Conservation (phyloP, 2,888 invertebrate species). For the Acrobasis consociella region DNA sequence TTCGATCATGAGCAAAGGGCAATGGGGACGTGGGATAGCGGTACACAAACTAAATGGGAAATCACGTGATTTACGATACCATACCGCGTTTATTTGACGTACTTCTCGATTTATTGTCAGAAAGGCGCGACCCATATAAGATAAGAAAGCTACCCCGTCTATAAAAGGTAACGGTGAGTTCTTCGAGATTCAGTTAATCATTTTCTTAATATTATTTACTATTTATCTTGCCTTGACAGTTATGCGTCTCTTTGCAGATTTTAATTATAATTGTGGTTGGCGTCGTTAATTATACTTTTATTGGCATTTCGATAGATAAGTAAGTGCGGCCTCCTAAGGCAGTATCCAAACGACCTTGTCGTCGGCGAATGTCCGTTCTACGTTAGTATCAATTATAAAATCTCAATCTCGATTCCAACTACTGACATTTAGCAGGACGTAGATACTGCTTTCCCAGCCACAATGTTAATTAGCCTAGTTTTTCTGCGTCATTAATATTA, state of each 20-base stretch:
- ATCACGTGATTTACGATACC: slow-evolving; percentile 36
- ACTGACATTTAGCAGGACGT: slow-evolving; percentile 47
- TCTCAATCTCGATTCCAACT: slow-evolving; percentile 37
- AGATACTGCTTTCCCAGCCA: slow-evolving; percentile 51
- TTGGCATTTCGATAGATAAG: slow-evolving; percentile 36
- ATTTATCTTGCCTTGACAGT: background rate
- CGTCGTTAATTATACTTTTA: background rate
- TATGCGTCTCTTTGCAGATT: background rate
- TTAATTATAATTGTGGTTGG: background rate
- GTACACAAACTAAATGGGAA: slow-evolving; percentile 32
- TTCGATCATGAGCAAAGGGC: slow-evolving; percentile 39
- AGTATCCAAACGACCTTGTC: slow-evolving; percentile 63
- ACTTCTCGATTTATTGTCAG: slow-evolving; percentile 28
- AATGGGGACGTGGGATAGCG: slow-evolving; percentile 35
- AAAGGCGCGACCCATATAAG: slow-evolving; percentile 13
- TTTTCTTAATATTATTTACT: slow-evolving; percentile 3
- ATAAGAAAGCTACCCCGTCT: slow-evolving; percentile 10
- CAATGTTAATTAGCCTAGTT: slow-evolving; percentile 38
- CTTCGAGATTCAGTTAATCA: background rate
- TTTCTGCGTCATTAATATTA: slow-evolving; percentile 36
- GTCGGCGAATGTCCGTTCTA: slow-evolving; percentile 55
- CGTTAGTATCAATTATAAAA: slow-evolving; percentile 53
- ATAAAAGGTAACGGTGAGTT: slow-evolving; percentile 14
- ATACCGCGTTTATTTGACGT: slow-evolving; percentile 32
- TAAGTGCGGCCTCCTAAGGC: slow-evolving; percentile 56